Percentiles rank a stretch among this genome's conserved stretches.
Conservation (phyloP, 30 jellyfish, hydroid and myxozoan species). For the Cassiopea xamachana region DNA sequence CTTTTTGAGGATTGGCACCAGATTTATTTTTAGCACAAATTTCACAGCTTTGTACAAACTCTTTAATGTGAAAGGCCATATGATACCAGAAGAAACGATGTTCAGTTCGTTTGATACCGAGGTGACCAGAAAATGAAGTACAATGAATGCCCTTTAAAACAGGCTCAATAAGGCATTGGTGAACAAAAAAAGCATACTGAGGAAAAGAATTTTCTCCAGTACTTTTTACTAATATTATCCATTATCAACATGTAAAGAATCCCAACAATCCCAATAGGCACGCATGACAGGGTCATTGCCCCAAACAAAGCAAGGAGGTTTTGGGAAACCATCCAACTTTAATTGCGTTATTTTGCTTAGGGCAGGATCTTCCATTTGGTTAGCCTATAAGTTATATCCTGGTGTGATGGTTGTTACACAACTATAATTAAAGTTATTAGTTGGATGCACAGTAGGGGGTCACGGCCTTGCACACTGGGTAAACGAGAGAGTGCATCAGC, state of each 20-base stretch:
- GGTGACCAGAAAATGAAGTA: slow-evolving; percentile 34
- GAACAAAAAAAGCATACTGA: slow-evolving; percentile 25
- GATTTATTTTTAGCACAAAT: slow-evolving; percentile 14
- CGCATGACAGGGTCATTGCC: slow-evolving; percentile 28
- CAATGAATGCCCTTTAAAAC: slow-evolving; percentile 18
- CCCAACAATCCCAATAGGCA: slow-evolving; percentile 56
- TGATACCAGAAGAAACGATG: slow-evolving; percentile 9
- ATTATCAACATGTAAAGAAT: slow-evolving; percentile 12
- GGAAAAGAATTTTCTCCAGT: neutral
- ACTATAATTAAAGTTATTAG: neutral
- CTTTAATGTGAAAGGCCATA: slow-evolving; percentile 3
- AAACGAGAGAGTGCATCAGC: slow-evolving; percentile 49
- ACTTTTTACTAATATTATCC: slow-evolving; percentile 29
- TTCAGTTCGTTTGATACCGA: slow-evolving; percentile 17
- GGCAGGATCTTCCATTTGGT: slow-evolving; percentile 39
- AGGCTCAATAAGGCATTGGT: neutral
- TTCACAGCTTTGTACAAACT: slow-evolving; percentile 13
- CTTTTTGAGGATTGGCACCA: slow-evolving; percentile 1
- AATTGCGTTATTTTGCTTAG: slow-evolving; percentile 16
- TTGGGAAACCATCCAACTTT: slow-evolving; percentile 34
- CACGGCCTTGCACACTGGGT: neutral
- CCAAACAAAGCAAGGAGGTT: slow-evolving; percentile 56
- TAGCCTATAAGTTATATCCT: neutral
- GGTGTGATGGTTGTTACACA: slow-evolving; percentile 38
- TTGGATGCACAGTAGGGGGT: neutral